phyloP scores from a whole-genome alignment of 2,797 vertebrate genomes.

The Sylvilagus floridanus region DNA sequence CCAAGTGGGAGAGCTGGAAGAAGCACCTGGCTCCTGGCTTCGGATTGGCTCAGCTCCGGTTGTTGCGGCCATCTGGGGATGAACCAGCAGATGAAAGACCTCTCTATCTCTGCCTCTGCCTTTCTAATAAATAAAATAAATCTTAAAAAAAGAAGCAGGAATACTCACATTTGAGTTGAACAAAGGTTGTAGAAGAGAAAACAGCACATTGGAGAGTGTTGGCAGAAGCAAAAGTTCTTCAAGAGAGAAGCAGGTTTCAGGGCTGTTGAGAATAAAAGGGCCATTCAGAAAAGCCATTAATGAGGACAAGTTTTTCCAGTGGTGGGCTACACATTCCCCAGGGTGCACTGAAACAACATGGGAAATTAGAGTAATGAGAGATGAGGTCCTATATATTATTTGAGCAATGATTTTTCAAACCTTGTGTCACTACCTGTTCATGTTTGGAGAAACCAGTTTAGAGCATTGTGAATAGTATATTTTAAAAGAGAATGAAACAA shows the following conservation, averaged over 20 bases:
- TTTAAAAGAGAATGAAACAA: neutral
- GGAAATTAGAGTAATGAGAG: neutral
- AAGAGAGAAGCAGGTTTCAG: neutral
- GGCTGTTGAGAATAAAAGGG: neutral
- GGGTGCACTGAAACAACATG: neutral
- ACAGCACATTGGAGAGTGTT: neutral
- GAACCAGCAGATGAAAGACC: too few relatives aligned
- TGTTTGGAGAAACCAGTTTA: neutral
- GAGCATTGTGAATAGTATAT: neutral
- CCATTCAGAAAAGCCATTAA: neutral
- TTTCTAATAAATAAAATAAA: too few relatives aligned
- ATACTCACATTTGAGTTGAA: neutral
- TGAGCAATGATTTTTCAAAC: neutral
- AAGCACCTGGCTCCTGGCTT: too few relatives aligned
- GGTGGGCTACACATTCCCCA: neutral
- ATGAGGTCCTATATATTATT: neutral
- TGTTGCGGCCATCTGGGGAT: too few relatives aligned
- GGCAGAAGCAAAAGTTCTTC: neutral
- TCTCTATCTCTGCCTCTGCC: too few relatives aligned
- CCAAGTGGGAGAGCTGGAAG: too few relatives aligned
- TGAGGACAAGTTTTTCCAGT: neutral
- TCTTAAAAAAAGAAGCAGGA: neutral
- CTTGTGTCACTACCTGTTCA: too few relatives aligned
- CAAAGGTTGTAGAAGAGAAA: neutral
- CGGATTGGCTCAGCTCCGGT: too few relatives aligned